A percentile compares a stretch with the other conserved stretches of the same genome.
Conservation (phyloP, 2,113 vertebrate genomes). For the Oophaga pumilio region DNA sequence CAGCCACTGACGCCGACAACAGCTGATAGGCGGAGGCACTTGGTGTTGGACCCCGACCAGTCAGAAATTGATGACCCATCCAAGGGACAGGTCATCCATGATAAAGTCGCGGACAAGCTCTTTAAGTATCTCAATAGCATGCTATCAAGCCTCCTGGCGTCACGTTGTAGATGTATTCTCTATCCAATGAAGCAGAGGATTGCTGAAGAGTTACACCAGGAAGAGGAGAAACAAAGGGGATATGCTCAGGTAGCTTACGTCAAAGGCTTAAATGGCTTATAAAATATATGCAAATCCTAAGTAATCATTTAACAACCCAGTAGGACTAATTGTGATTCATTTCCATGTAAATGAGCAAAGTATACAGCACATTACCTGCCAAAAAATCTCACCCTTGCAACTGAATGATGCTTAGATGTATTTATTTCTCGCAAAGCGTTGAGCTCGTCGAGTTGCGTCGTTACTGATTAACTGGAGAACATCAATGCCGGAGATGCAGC, state of each 20-base stretch:
- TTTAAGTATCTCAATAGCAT: too few relatives aligned
- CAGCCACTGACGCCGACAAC: too few relatives aligned
- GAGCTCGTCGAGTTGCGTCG: neutral
- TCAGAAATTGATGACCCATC: too few relatives aligned
- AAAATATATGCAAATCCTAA: conserved; percentile 1
- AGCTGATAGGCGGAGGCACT: too few relatives aligned
- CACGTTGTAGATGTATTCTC: too few relatives aligned
- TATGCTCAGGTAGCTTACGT: neutral
- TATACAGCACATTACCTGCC: neutral
- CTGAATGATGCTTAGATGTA: neutral
- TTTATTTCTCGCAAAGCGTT: neutral
- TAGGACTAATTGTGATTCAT: neutral
- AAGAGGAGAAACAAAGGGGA: neutral
- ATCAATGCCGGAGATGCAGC: neutral
- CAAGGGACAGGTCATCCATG: too few relatives aligned
- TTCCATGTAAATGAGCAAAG: neutral
- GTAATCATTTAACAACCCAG: neutral
- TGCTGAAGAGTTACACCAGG: too few relatives aligned
- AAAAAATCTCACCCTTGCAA: neutral
- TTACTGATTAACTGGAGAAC: neutral
- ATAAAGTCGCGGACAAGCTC: too few relatives aligned
- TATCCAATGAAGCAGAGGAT: too few relatives aligned
- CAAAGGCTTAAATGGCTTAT: neutral
- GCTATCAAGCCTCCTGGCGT: too few relatives aligned
- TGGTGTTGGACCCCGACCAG: too few relatives aligned